Percentiles rank a stretch among this genome's conserved stretches.
Conservation (phyloP, 2,888 invertebrate genomes). For the Rhingia rostrata region DNA sequence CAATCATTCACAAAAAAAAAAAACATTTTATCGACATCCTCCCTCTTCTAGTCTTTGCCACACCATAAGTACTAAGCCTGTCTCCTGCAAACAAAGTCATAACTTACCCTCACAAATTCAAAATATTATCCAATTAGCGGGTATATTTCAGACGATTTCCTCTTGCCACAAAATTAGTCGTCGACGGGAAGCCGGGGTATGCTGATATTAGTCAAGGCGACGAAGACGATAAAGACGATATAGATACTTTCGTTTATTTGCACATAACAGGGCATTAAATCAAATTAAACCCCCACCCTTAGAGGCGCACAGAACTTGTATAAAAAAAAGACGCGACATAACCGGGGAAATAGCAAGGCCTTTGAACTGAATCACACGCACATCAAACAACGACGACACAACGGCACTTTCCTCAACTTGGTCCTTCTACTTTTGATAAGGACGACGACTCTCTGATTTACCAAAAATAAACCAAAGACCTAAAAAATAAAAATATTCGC, state of each 20-base stretch:
- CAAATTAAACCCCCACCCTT: slow-evolving; percentile 60
- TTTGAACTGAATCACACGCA: neutral
- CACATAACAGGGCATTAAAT: slow-evolving; percentile 60
- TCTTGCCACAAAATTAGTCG: slow-evolving; percentile 43
- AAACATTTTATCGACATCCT: slow-evolving; percentile 13
- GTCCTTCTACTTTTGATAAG: neutral
- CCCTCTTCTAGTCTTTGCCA: neutral
- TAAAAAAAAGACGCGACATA: slow-evolving; percentile 19
- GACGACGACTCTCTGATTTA: slow-evolving; percentile 7
- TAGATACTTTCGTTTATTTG: slow-evolving; percentile 55
- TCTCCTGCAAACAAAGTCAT: slow-evolving; percentile 46
- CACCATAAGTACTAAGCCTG: slow-evolving; percentile 16
- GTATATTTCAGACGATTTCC: slow-evolving; percentile 53
- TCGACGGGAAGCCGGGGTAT: neutral
- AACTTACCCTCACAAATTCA: slow-evolving; percentile 65
- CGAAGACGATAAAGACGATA: neutral
- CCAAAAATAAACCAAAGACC: slow-evolving; percentile 25
- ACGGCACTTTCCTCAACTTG: slow-evolving; percentile 15
- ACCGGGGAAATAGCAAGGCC: neutral
- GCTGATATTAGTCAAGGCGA: neutral
- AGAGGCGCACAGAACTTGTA: neutral
- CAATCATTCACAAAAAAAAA: slow-evolving; percentile 23
- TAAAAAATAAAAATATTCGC: slow-evolving; percentile 3
- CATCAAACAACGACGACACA: slow-evolving; percentile 8
- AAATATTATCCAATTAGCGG: slow-evolving; percentile 72